Conservation (phyloP, 2,888 invertebrate genomes). For the Apodemia mormo region DNA sequence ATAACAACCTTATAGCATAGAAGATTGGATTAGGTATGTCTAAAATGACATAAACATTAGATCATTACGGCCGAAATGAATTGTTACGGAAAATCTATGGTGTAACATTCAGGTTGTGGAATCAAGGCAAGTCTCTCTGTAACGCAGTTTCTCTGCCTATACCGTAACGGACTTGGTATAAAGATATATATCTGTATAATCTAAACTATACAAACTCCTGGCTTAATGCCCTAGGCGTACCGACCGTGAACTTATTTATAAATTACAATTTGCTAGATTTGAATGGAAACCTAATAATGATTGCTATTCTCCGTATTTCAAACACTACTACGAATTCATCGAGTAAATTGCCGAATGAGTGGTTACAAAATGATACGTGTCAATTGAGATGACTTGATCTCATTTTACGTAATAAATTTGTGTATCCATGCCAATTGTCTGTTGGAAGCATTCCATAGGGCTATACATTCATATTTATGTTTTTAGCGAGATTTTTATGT, state of each 20-base stretch:
- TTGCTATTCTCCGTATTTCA: conserved; percentile 1
- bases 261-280: neutral
- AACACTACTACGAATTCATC: conserved; percentile 18
- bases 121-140: too few relatives aligned
- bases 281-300: conserved; percentile 14
- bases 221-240: neutral
- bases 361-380: conserved; percentile 10
- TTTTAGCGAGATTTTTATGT: too few relatives aligned
- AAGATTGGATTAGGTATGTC: too few relatives aligned
- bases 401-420: conserved; percentile 9
- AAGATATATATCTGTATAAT: neutral
- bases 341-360: conserved; percentile 20
- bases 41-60: too few relatives aligned
- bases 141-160: too few relatives aligned
- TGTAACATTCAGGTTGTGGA: too few relatives aligned
- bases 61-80: too few relatives aligned
- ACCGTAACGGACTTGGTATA: too few relatives aligned
- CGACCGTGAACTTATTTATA: neutral
- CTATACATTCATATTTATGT: neutral
- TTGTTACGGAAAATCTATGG: too few relatives aligned
- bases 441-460: neutral
- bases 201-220: neutral
- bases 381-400: conserved; percentile 16
- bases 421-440: conserved; percentile 9
- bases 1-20: too few relatives aligned